Conservation (phyloP, 1,140 invertebrate species). For the Meteorus sp. region DNA sequence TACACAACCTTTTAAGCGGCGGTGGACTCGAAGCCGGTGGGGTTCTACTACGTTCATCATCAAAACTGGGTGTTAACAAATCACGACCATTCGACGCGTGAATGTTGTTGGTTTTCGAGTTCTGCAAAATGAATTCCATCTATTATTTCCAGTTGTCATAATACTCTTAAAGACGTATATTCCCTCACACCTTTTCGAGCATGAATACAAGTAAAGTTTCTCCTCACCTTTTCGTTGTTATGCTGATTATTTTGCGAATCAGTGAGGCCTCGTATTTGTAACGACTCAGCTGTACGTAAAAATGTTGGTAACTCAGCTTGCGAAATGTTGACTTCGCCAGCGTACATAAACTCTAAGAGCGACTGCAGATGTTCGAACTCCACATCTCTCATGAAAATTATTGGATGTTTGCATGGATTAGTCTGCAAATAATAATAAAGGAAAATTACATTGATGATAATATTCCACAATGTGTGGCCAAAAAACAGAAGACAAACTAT, state of each 20-base stretch:
- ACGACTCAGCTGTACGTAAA: slow-evolving; percentile 82
- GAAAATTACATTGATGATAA: neutral
- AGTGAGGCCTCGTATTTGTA: slow-evolving; percentile 86
- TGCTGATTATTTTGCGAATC: slow-evolving; percentile 61
- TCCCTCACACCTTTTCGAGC: no score
- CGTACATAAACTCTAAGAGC: slow-evolving; percentile 82
- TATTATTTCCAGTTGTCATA: no score
- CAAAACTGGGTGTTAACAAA: slow-evolving; percentile 55
- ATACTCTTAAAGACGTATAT: no score
- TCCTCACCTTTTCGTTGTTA: slow-evolving; percentile 56
- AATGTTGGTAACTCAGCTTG: slow-evolving; percentile 85
- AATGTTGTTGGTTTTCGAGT: slow-evolving; percentile 55
- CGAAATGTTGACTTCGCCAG: slow-evolving; percentile 88
- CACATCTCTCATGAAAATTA: slow-evolving; percentile 83
- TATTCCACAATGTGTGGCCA: neutral
- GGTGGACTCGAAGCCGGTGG: slow-evolving; percentile 56
- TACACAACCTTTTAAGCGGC: slow-evolving; percentile 59
- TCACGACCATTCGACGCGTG: slow-evolving; percentile 55
- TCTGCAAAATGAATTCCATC: no score
- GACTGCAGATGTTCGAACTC: slow-evolving; percentile 75
- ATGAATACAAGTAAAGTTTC: no score
- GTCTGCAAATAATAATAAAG: slow-evolving; percentile 63
- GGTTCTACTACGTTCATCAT: slow-evolving; percentile 56
- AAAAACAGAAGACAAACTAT: no score
- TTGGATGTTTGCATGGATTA: slow-evolving; percentile 83